These are phyloP conservation scores for western clawed frog (Xenopus tropicalis) DNA, from an alignment of 2,113 vertebrate species.

Conservation along the genomic window UCB_Xtro_10.0 CM004448.2:46303501-46304000, in stretches of 20 bases:
- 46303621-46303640: slow-evolving; percentile 32
- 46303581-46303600: slow-evolving; percentile 6
- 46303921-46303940: too few relatives aligned
- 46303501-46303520: too few relatives aligned
- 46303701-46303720: slow-evolving; percentile 31
- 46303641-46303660: slow-evolving; percentile 28
- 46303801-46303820: background rate
- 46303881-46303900: too few relatives aligned
- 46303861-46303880: too few relatives aligned
- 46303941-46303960: too few relatives aligned
- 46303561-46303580: background rate
- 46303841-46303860: too few relatives aligned
- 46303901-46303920: too few relatives aligned
- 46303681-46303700: slow-evolving; percentile 30
- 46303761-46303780: slow-evolving; percentile 28
- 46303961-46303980: too few relatives aligned
- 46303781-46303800: slow-evolving; percentile 9
- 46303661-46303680: slow-evolving; percentile 27
- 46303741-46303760: slow-evolving; percentile 9
- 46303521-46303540: too few relatives aligned
- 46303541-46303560: too few relatives aligned
- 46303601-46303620: slow-evolving; percentile 18
- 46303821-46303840: too few relatives aligned
- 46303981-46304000: too few relatives aligned
- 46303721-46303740: slow-evolving; percentile 40